Conservation (phyloP, 2,888 invertebrate genomes). For the Pyrocoelia pectoralis region DNA sequence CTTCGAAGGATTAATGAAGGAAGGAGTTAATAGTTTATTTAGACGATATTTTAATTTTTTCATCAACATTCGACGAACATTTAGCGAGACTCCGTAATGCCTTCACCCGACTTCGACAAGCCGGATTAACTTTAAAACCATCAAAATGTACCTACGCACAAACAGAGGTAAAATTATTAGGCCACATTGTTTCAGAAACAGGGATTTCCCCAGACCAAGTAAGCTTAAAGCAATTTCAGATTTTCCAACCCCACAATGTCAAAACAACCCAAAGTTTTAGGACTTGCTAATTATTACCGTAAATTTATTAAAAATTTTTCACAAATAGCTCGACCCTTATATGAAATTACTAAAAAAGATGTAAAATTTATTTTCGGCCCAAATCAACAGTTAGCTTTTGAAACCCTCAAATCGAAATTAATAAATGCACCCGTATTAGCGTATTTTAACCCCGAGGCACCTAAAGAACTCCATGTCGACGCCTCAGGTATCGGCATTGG, state of each 20-base stretch:
- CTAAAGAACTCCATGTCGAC: conserved; percentile 19
- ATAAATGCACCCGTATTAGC: conserved; percentile 31
- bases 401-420: neutral
- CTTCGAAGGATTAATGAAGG: conserved; percentile 39
- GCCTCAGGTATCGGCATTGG: conserved; percentile 18
- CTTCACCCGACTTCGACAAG: conserved; percentile 29
- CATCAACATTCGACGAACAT: conserved; percentile 35
- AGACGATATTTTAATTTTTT: conserved; percentile 41
- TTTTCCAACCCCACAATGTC: conserved; percentile 22
- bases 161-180: conserved; percentile 17
- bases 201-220: conserved; percentile 22
- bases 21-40: conserved; percentile 38
- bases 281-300: conserved; percentile 44
- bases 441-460: conserved; percentile 19
- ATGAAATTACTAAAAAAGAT: conserved; percentile 34
- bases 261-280: conserved; percentile 23
- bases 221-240: conserved; percentile 21
- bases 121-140: conserved; percentile 37
- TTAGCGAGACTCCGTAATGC: conserved; percentile 30
- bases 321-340: conserved; percentile 40
- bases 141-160: conserved; percentile 26
- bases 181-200: conserved; percentile 15
- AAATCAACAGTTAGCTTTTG: conserved; percentile 25
- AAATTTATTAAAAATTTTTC: conserved; percentile 44
- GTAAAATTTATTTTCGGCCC: conserved; percentile 27